Base-by-base conservation (phyloP, 2,888 invertebrate genomes). In the Chironomus tentans region DNA sequence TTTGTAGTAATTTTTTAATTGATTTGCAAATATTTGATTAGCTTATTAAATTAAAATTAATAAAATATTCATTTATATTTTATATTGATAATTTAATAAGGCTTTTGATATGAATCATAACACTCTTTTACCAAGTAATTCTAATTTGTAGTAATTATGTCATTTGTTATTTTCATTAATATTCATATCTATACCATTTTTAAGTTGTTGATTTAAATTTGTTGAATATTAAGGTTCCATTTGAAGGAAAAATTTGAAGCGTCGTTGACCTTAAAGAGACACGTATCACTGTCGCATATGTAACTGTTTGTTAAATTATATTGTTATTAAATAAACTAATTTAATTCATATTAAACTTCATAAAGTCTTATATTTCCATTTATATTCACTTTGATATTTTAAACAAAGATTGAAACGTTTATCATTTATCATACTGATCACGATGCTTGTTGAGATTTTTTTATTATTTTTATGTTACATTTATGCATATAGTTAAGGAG, bases 301-400 rank as follows among this genome's bases (percentile, higher is more conserved):
- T 18, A 56, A 56, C 56, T 56, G 56, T 18, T 15, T 15, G 18
- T 18, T 65, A 21, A 65, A 65, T 21, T 24, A 65, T 65, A 18
- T 72, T 72, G 61, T 72, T 28, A 72, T 62, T 72, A 72, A 72
- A 72, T 72, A 72, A 72, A 72, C 61, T 72, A 72, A 72, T 72
- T 24, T 6, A 61, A 72, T 15, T 70, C 70, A 48, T 70, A 70
- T 70, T 47, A 70, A 48, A 18, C 21, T 46, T 70, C 48, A 48
- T 70, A 68, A 24, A 38, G 56, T 56, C n/a, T 56, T 56, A 6
- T 56, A 56, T 18, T 38, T 38, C 38, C 38, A 38, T 38, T 38
- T 38, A 38, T 10, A 38, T 10, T 38, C 38, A 38, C 38, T 38
- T 38, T 38, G 10, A 38, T 38, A 38, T 38, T 38, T 38, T 38